These are phyloP conservation scores for Macquaria ambigua DNA, from an alignment of 2,113 vertebrate genomes.

Conservation along the genomic window DNA sequence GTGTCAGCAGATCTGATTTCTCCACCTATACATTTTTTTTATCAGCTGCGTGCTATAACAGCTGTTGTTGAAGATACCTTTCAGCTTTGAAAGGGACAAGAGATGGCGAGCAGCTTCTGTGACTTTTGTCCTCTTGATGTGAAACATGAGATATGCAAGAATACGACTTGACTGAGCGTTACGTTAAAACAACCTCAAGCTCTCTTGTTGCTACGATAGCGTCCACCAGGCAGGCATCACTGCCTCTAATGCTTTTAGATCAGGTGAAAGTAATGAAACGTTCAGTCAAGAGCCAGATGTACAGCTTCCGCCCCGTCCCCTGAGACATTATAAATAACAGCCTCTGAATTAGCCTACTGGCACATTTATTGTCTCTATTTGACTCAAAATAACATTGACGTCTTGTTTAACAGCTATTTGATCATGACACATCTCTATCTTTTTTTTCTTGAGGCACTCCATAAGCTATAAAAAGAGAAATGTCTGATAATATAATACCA, in stretches of 20 bases:
- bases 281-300: background rate
- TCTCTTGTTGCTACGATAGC: background rate
- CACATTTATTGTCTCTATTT: conserved; percentile 22
- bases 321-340: conserved; percentile 22
- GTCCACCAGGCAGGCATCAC: conserved; percentile 2
- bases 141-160: conserved; percentile 14
- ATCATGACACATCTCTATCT: conserved; percentile 3
- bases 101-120: conserved; percentile 4
- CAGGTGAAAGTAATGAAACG: conserved; percentile 12
- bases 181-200: conserved; percentile 8
- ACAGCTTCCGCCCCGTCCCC: background rate
- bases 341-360: conserved; percentile 27
- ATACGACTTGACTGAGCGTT: background rate
- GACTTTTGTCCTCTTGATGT: conserved; percentile 24
- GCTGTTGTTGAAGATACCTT: conserved; percentile 32
- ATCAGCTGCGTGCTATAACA: conserved; percentile 17
- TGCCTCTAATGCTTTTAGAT: conserved; percentile 43
- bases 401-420: background rate
- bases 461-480: conserved; percentile 3
- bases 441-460: background rate
- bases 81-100: background rate
- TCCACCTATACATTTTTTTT: conserved; percentile 38
- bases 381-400: background rate
- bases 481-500: conserved; percentile 15
- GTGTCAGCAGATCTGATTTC: conserved; percentile 44